Base-by-base conservation (phyloP, 2,797 vertebrate species). In the Betta splendens region DNA sequence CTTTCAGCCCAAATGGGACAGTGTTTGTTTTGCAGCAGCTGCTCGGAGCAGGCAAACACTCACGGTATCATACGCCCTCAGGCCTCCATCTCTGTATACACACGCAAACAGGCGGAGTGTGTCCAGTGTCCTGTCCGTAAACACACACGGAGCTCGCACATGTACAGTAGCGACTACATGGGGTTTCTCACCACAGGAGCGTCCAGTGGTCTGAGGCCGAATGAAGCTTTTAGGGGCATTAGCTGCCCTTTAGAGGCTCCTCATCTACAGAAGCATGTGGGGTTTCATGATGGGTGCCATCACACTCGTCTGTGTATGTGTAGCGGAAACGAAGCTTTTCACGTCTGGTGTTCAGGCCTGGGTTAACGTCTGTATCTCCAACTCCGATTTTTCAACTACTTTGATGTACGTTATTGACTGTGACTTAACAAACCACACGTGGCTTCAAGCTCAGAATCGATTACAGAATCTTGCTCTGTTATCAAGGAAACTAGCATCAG, bases 191-290 rank as follows among this genome's bases (percentile, higher is more conserved):
- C 3, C 5, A 2, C 38, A 39, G 47, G 31, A 25, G 49, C 54
- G 59, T 75, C 16, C 47, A 56, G 45, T 8, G 2, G 9, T 23
- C 32, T 57, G 48, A 40, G 42, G 45, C 51, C 23, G 32, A 46
- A 22, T 22, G 61, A 74, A 73, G 79, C 78, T 82, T 77, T 86
- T 81, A 85, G 9, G 15, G 68, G 48, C 79, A 88, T 87, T 84
- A 83, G 46, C 49, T 62, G 12, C 67, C 47, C 77, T 75, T 84
- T 70, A 80, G 43, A 75, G 50, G 55, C 29, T 75, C 79, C 80
- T 52, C 52, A 67, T 46, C 11, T 52, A 55, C 46, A 57, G 44
- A 72, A 40, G 16, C 12, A 47, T 4, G n/a, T 47, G 45, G 50
- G 16, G 64, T 74, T 46, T 66, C n/a, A 25, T 52, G 46, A 16